Evolutionary conservation across 2,113 vertebrate genomes (phyloP).

Genomic region (Phyllopteryx taeniolatus): DNA sequence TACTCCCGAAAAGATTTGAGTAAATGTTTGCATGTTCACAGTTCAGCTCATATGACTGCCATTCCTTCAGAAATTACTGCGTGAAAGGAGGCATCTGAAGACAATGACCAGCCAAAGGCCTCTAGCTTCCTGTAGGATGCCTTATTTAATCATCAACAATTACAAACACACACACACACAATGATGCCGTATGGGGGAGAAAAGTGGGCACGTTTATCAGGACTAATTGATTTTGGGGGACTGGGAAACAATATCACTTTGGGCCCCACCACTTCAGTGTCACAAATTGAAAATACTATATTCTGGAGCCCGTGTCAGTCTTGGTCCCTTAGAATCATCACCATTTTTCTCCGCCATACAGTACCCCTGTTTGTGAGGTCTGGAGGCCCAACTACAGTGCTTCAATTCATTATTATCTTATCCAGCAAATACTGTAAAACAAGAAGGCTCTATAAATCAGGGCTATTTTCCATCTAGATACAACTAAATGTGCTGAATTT

Average conservation of each 20-base stretch:
- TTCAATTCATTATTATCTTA: neutral
- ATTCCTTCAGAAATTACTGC: slow-evolving; percentile 61
- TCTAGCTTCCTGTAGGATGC: slow-evolving; percentile 15
- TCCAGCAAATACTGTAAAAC: neutral
- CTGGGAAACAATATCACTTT: neutral
- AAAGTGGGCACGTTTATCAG: too few relatives aligned
- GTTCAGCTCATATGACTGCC: slow-evolving; percentile 62
- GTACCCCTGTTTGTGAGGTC: neutral
- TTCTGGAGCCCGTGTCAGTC: neutral
- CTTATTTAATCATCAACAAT: slow-evolving; percentile 40
- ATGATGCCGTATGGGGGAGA: neutral
- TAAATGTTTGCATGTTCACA: slow-evolving; percentile 70
- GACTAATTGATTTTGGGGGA: neutral
- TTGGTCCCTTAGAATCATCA: too few relatives aligned
- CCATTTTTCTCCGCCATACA: too few relatives aligned
- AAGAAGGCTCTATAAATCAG: neutral
- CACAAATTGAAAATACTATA: neutral
- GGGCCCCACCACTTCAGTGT: neutral
- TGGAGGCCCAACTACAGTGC: neutral
- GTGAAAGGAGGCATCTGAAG: slow-evolving; percentile 2
- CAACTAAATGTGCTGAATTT: too few relatives aligned
- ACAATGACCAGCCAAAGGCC: slow-evolving; percentile 21
- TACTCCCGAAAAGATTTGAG: slow-evolving; percentile 30
- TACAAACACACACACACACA: neutral
- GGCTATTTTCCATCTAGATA: too few relatives aligned